Evolutionary conservation across 2,797 vertebrate species (phyloP).

Genomic region (Peromyscus melanophrys): DNA sequence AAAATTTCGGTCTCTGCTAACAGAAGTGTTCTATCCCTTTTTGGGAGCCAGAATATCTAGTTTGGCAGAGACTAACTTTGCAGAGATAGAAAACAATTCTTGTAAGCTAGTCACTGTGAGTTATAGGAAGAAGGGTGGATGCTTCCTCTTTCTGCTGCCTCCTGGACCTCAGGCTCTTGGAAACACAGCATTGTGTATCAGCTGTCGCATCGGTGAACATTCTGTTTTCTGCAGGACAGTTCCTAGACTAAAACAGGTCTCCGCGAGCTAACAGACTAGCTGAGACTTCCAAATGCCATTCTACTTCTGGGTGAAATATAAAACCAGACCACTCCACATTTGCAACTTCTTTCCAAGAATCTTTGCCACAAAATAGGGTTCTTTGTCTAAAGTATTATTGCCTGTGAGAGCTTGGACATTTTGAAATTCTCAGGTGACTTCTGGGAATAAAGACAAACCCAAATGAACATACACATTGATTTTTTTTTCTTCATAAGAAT

Average conservation of each 20-base stretch:
- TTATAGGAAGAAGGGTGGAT: not conserved
- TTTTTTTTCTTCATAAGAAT: not conserved
- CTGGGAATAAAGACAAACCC: not conserved
- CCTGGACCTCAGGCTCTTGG: not conserved
- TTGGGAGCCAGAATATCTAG: constrained; percentile 4
- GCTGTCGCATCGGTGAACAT: not conserved
- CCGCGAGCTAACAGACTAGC: not conserved
- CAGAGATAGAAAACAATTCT: constrained; percentile 7
- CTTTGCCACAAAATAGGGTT: not conserved
- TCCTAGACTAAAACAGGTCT: not conserved
- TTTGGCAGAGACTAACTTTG: constrained; percentile 41
- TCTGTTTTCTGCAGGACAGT: not conserved
- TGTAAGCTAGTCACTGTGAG: not conserved
- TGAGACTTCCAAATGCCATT: not conserved
- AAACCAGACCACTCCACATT: not conserved
- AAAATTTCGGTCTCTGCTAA: not conserved
- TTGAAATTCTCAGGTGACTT: not conserved
- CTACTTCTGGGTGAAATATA: not conserved
- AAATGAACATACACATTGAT: not conserved
- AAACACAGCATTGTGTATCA: not conserved
- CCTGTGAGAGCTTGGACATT: not conserved
- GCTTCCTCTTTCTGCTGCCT: not conserved
- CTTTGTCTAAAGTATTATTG: not conserved
- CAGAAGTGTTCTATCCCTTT: not conserved
- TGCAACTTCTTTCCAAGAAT: constrained; percentile 15